Percentiles rank a stretch among this genome's conserved stretches.
Conservation (phyloP, 2,888 invertebrate species). For the Stenichneumon culpator region DNA sequence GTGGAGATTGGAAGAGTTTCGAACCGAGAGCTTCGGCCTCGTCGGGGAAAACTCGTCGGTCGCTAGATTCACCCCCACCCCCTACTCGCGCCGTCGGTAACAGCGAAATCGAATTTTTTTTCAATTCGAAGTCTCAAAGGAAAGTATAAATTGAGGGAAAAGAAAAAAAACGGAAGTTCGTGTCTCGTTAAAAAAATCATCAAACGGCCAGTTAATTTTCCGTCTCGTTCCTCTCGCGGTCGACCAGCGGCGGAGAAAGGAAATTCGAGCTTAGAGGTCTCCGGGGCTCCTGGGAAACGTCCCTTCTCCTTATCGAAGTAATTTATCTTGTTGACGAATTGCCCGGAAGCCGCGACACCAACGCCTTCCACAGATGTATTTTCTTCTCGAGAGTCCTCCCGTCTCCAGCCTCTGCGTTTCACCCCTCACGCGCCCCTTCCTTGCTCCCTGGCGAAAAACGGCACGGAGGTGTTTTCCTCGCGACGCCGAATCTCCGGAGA, state of each 20-base stretch:
- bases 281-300: constrained; percentile 8
- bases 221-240: neutral
- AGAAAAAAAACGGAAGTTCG: neutral
- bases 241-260: neutral
- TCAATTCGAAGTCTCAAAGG: neutral
- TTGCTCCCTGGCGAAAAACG: neutral
- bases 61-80: too few relatives aligned
- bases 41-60: constrained; percentile 11
- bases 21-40: constrained; percentile 3
- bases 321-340: constrained; percentile 57
- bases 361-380: constrained; percentile 23
- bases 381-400: neutral
- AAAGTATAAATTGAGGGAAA: neutral
- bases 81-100: neutral
- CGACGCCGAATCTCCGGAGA: constrained; percentile 25
- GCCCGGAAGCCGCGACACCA: constrained; percentile 39
- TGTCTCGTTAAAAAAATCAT: constrained; percentile 40
- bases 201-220: constrained; percentile 1
- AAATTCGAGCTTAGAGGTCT: neutral
- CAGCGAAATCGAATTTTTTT: neutral
- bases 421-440: neutral
- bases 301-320: constrained; percentile 41
- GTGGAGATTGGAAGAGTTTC: constrained; percentile 50
- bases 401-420: neutral
- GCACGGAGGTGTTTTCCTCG: neutral